Evolutionary conservation across 2,113 vertebrate genomes (phyloP).

Genomic region (Ammodytes marinus): DNA sequence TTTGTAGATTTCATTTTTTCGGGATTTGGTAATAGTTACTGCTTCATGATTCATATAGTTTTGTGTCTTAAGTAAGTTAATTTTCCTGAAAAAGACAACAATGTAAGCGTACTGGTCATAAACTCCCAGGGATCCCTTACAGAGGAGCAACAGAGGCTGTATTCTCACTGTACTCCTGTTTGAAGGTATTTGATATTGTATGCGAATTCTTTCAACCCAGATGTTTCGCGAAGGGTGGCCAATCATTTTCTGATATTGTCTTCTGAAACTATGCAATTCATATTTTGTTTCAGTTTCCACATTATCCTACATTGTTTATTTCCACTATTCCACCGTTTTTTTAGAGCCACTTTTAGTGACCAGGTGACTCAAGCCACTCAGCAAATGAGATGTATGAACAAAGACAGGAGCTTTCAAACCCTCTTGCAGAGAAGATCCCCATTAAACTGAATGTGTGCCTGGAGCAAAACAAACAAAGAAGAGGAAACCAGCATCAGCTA

Average conservation of each 20-base stretch:
- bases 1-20: not conserved
- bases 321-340: not conserved
- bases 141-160: not conserved
- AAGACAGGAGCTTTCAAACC: not conserved
- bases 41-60: not conserved
- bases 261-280: not conserved
- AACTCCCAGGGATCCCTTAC: not conserved
- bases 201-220: not conserved
- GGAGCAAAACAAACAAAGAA: slow-evolving; percentile 6
- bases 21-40: not conserved
- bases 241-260: not conserved
- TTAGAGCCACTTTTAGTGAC: not conserved
- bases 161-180: not conserved
- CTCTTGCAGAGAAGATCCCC: slow-evolving; percentile 10
- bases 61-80: not conserved
- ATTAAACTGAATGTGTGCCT: not conserved
- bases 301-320: not conserved
- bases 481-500: not conserved
- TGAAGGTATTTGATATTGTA: not conserved
- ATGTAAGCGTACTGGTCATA: not conserved
- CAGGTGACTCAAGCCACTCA: not conserved
- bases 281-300: not conserved
- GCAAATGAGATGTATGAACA: not conserved
- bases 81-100: not conserved
- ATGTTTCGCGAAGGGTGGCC: not conserved